Evolutionary conservation across 2,888 invertebrate genomes (phyloP), one percentile per base, ranked within the genome.

Genomic region (Tiliacea citrago): DNA sequence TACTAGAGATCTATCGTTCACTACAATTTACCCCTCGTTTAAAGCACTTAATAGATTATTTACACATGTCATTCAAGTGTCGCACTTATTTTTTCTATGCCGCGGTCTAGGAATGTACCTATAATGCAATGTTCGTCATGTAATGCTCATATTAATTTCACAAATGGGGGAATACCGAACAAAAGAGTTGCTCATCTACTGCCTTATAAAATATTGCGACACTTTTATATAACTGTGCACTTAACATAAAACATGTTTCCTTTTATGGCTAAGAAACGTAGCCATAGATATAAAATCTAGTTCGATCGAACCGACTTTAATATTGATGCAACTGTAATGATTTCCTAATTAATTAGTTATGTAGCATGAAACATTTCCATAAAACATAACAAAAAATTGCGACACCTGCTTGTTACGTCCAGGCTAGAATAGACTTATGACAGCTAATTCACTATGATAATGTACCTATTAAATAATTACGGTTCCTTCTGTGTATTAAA

Each of bases 281-380:
- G 42, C 24, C 55, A 60, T 63, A 70, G 69, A 60, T 68, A 65
- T 71, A 73, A 49, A 60, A 21, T 24, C 39, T 77, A 63, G 29
- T 70, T 49, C 18, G 55, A 66, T 72, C 21, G n/a, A 63, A 62
- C 47, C 21, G 57, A 70, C 35, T 73, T 68, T 39, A 57, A 73
- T 70, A 51, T 57, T 77, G 77, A 75, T 73, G 79, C 73, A 86
- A 86, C 70, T 74, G 47, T 69, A 62, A 68, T 61, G 62, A 73
- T 84, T 82, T 76, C 78, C 45, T 73, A 84, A 76, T 73, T 60
- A 72, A 74, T 85, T 76, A 74, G 77, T 73, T 79, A 16, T 35
- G 58, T 18, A 82, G 79, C 42, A 24, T 66, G 47, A 74, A 78
- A 78, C 73, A 74, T 73, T 80, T 80, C n/a, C 42, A 73, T 76